Evolutionary conservation across 2,797 vertebrate genomes (phyloP).

Genomic region (Carcharodon carcharias): DNA sequence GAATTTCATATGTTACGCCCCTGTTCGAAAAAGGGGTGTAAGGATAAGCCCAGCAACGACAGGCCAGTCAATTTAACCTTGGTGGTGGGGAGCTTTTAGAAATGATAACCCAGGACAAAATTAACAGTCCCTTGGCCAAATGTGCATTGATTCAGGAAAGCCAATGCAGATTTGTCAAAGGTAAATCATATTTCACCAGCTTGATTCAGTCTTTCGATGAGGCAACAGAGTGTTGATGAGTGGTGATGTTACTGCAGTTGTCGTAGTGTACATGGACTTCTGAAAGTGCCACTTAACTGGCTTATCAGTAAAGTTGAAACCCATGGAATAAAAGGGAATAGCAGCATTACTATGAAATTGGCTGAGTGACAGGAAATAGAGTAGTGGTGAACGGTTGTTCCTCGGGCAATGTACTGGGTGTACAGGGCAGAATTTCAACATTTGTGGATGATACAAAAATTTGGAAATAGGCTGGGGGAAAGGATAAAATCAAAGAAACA

Average conservation of each 20-base stretch:
- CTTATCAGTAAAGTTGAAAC: not conserved
- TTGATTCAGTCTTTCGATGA: not conserved
- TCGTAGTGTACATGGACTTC: not conserved
- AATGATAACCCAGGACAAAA: not conserved
- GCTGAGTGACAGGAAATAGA: not conserved
- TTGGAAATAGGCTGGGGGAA: too few relatives aligned
- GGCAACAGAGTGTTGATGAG: not conserved
- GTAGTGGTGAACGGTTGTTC: not conserved
- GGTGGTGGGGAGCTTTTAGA: not conserved
- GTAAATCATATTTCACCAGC: not conserved
- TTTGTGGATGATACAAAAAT: too few relatives aligned
- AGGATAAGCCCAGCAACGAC: not conserved
- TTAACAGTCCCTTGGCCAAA: not conserved
- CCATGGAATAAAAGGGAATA: not conserved
- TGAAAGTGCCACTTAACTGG: not conserved
- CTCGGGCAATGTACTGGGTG: too few relatives aligned
- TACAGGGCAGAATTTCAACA: too few relatives aligned
- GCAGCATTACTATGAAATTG: not conserved
- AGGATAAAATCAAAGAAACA: too few relatives aligned
- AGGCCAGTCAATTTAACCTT: not conserved
- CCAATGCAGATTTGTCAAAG: not conserved
- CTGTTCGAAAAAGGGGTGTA: not conserved
- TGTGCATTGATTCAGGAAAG: not conserved
- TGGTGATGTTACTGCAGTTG: not conserved
- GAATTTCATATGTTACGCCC: not conserved